These are phyloP conservation scores for Spisula subtruncata DNA, from an alignment of 2,888 invertebrate genomes.

Conservation along the genomic window DNA sequence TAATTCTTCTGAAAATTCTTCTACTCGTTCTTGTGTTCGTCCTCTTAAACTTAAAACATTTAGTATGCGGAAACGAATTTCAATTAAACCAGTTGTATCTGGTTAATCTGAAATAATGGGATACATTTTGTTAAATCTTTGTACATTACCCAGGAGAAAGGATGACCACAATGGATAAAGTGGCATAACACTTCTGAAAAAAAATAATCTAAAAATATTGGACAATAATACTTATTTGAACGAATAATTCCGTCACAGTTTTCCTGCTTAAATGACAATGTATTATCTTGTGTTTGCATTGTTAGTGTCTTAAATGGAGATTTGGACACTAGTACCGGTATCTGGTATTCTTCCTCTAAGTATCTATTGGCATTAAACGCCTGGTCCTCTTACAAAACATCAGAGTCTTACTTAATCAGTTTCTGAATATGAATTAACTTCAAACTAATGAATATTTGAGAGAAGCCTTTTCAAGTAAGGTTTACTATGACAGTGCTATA, in stretches of 20 bases:
- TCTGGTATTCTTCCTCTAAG: background rate
- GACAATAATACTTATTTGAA: background rate
- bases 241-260: background rate
- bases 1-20: slow-evolving; percentile 44
- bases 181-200: background rate
- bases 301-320: background rate
- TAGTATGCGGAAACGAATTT: slow-evolving; percentile 45
- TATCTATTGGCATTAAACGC: background rate
- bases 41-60: slow-evolving; percentile 26
- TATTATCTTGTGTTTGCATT: background rate
- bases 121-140: background rate
- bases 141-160: slow-evolving; percentile 31
- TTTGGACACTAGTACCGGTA: background rate
- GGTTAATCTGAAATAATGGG: background rate
- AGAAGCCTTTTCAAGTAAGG: slow-evolving; percentile 26
- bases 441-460: slow-evolving; percentile 49
- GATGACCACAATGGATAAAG: background rate
- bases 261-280: too few relatives aligned
- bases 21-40: slow-evolving; percentile 33
- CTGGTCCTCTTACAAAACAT: background rate
- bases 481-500: slow-evolving; percentile 26
- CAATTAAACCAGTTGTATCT: background rate
- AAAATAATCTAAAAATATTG: background rate
- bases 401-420: background rate
- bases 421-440: too few relatives aligned